A percentile compares a stretch with the other conserved stretches of the same genome.
These are phyloP conservation scores for Petrolisthes cinctipes DNA, from an alignment of 2,888 invertebrate genomes.

Conservation along the genomic window DNA sequence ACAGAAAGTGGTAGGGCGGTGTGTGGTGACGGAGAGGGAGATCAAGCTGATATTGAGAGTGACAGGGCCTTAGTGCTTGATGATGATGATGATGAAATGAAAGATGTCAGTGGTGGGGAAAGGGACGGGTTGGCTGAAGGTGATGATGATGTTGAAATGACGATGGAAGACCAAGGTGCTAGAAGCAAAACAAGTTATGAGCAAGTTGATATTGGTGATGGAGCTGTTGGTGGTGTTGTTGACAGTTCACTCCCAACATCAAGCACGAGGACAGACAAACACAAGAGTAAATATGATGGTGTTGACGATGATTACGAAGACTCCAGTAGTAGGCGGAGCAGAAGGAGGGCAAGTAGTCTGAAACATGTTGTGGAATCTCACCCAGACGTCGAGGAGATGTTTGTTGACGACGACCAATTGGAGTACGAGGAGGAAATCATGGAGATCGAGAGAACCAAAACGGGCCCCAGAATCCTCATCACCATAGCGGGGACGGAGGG, in stretches of 20 bases:
- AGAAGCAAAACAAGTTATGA: not conserved
- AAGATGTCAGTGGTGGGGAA: not conserved
- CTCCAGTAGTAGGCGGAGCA: not conserved
- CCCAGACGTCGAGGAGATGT: not conserved
- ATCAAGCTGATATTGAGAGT: constrained; percentile 14
- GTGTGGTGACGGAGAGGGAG: constrained; percentile 6
- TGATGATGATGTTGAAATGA: not conserved
- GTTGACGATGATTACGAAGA: not conserved
- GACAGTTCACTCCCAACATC: not conserved
- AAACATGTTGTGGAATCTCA: too few species aligned
- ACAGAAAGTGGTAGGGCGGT: not conserved
- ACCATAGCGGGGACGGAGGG: constrained; percentile 23
- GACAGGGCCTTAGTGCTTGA: not conserved
- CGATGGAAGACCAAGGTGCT: too few species aligned
- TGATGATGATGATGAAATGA: not conserved
- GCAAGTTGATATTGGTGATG: not conserved
- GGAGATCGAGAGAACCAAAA: not conserved
- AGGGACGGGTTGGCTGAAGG: not conserved
- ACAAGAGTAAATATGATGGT: not conserved
- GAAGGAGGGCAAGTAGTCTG: too few species aligned
- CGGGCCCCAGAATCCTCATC: constrained; percentile 40
- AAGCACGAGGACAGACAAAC: not conserved
- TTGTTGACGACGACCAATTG: not conserved
- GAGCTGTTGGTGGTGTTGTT: too few species aligned
- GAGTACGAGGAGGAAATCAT: constrained; percentile 23